Evolutionary conservation across 2,797 vertebrate genomes (phyloP), one percentile per base, ranked within the genome.

Genomic region (Alcedo quadribrachys): DNA sequence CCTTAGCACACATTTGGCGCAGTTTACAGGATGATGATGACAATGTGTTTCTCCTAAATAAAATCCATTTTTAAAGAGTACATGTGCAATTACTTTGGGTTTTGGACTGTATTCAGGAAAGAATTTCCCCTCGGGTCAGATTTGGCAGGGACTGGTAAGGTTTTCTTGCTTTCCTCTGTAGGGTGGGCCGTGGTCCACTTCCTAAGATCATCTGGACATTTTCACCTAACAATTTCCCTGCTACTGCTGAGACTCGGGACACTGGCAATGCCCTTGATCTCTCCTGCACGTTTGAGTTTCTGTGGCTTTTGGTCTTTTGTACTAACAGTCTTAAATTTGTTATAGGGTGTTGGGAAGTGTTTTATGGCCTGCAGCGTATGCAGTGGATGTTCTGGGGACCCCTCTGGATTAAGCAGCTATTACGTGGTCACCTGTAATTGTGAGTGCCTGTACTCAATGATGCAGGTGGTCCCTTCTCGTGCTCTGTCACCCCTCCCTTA

Each of bases 21-120:
- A 4, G 85, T 92, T 92, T 95, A 93, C 70, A 48, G 94, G 89
- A 92, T 80, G 95, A 96, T 91, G 94, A 96, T 94, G 94, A 95
- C 95, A 96, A 96, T 57, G 85, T 96, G 95, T 95, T 96, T 95
- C 94, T 94, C 93, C 93, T 95, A 96, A 96, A 96, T 93, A 95
- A 94, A 95, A 96, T 95, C 91, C 85, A 95, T 94, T 96, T 95
- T 95, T 96, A 92, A 96, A 91, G 94, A 94, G 81, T 96, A 91
- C 96, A 95, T 95, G 87, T 95, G 95, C 92, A 96, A 95, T 96
- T 95, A 94, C 95, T 96, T 94, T 95, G 91, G 43, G 71, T 67
- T 94, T 96, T 96, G 96, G 96, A 92, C 94, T n/a, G 69, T 12
- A 62, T 91, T 96, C 95, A 95, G 91, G 85, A 95, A 92, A 95